A percentile compares a stretch with the other conserved stretches of the same genome.
phyloP scores from a whole-genome alignment of 2,797 vertebrate genomes.

The Malurus leucopterus region DNA sequence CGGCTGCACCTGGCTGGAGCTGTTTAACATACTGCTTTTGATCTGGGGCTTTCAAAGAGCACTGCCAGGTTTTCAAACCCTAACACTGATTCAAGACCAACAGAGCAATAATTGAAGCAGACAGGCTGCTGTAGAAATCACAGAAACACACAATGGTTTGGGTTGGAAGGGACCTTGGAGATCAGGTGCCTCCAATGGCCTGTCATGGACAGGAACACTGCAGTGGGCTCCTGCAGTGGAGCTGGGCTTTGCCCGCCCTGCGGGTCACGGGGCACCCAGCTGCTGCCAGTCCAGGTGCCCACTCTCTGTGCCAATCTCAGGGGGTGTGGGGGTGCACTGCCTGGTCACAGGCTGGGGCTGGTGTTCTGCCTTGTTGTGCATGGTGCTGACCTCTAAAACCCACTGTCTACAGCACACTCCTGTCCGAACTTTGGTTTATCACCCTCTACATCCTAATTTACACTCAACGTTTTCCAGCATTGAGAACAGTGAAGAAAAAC shows the following conservation, averaged over 20 bases:
- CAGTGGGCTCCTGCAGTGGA: not conserved
- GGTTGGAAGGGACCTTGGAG: not conserved
- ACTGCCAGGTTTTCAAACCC: not conserved
- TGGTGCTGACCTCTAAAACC: not conserved
- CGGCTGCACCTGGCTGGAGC: not conserved
- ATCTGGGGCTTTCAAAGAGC: not conserved
- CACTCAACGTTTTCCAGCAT: not conserved
- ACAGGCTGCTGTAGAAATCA: not conserved
- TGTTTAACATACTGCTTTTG: not conserved
- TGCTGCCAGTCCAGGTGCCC: not conserved
- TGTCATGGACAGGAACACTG: not conserved
- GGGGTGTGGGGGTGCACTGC: not conserved
- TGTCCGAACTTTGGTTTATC: fast-evolving
- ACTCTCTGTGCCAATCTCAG: not conserved
- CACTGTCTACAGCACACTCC: not conserved
- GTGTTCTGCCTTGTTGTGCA: fast-evolving
- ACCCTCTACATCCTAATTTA: not conserved
- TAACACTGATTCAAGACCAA: not conserved
- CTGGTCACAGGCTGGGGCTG: not conserved
- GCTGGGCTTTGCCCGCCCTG: not conserved
- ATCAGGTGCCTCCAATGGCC: not conserved
- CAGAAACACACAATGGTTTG: not conserved
- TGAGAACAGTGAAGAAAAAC: not conserved
- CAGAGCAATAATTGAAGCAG: not conserved
- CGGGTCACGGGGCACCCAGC: not conserved